These are phyloP conservation scores for Protosalanx chinensis DNA, from an alignment of 2,797 vertebrate genomes.

Conservation along the genomic window DNA sequence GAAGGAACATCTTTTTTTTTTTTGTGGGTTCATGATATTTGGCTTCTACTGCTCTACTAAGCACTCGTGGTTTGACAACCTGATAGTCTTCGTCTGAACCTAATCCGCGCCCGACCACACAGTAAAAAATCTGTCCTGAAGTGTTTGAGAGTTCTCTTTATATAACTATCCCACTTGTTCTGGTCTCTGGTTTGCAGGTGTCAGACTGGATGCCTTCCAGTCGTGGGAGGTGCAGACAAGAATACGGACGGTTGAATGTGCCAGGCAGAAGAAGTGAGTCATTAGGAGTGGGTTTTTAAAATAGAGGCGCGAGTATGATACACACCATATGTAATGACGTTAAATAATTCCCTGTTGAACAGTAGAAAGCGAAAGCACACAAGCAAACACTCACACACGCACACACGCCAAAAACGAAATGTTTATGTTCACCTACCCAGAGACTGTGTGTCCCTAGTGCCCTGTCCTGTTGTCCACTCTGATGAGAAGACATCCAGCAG, in stretches of 20 bases:
- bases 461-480: background rate
- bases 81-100: slow-evolving; percentile 56
- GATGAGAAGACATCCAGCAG: slow-evolving; percentile 1
- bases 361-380: slow-evolving; percentile 9
- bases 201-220: slow-evolving; percentile 50
- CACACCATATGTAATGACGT: slow-evolving; percentile 56
- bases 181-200: slow-evolving; percentile 29
- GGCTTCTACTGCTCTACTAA: slow-evolving; percentile 55
- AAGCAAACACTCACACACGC: background rate
- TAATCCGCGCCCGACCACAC: slow-evolving; percentile 52
- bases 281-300: slow-evolving; percentile 68
- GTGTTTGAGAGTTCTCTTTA: slow-evolving; percentile 61
- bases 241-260: slow-evolving; percentile 73
- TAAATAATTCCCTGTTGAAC: slow-evolving; percentile 25
- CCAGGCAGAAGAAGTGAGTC: slow-evolving; percentile 68
- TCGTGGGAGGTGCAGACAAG: slow-evolving; percentile 71
- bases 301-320: slow-evolving; percentile 76
- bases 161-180: slow-evolving; percentile 65
- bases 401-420: background rate
- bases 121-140: slow-evolving; percentile 54
- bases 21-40: slow-evolving; percentile 48
- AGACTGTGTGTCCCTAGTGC: slow-evolving; percentile 3
- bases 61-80: slow-evolving; percentile 54
- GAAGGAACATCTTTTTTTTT: background rate
- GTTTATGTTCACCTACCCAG: background rate